Evolutionary conservation across 2,797 vertebrate genomes (phyloP).

Genomic region (Limnodromus scolopaceus): DNA sequence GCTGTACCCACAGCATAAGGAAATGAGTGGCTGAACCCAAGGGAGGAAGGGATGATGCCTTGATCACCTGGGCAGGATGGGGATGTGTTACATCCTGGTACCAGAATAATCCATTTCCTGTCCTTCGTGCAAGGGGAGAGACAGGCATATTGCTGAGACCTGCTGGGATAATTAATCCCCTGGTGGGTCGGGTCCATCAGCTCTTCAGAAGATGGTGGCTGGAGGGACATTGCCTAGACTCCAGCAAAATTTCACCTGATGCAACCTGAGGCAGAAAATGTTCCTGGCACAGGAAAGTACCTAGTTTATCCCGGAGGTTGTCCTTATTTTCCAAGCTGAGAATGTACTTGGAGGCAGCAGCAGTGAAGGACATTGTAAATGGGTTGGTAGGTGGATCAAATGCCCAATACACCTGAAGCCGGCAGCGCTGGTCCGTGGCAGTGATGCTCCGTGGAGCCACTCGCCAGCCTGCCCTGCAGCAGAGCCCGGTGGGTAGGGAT

Average conservation of each 20-base stretch:
- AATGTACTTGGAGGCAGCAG: fast-evolving
- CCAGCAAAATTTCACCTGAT: neutral
- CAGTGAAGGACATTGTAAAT: fast-evolving
- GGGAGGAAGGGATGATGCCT: neutral
- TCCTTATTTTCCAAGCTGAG: neutral
- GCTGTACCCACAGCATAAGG: neutral
- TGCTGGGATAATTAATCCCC: neutral
- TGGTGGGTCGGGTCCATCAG: neutral
- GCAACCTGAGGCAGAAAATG: fast-evolving
- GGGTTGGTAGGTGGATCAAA: neutral
- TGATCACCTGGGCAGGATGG: neutral
- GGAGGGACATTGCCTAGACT: neutral
- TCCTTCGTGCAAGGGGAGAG: neutral
- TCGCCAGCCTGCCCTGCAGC: fast-evolving
- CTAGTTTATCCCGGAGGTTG: fast-evolving
- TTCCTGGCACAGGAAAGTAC: neutral
- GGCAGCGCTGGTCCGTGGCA: fast-evolving
- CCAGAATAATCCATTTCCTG: neutral
- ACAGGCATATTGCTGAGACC: neutral
- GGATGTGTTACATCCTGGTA: neutral
- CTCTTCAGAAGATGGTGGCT: neutral
- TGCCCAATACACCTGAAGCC: fast-evolving
- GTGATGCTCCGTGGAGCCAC: neutral
- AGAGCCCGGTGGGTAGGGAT: fast-evolving
- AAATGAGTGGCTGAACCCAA: neutral